Percentiles rank a stretch among this genome's conserved stretches.
These are phyloP conservation scores for Nesogale talazaci DNA, from an alignment of 2,113 vertebrate species.

Conservation along the genomic window DNA sequence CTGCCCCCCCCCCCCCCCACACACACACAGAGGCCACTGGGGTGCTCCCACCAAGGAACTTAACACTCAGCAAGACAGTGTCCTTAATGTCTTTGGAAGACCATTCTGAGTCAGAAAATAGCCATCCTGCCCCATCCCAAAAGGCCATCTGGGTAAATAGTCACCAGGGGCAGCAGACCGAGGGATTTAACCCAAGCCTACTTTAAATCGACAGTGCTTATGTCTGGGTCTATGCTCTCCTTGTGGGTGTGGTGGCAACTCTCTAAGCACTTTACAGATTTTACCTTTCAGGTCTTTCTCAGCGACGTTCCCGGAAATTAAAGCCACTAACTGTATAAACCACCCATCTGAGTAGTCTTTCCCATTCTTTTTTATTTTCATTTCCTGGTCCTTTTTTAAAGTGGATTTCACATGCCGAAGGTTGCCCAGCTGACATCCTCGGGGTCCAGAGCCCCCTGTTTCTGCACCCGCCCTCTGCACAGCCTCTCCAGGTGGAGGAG, in stretches of 20 bases:
- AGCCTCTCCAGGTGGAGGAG: neutral
- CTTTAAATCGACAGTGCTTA: slow-evolving; percentile 38
- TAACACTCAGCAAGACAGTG: slow-evolving; percentile 49
- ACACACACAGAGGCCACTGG: neutral
- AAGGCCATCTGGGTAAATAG: slow-evolving; percentile 64
- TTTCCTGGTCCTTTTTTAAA: slow-evolving; percentile 47
- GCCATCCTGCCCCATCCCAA: neutral
- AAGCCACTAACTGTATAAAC: slow-evolving; percentile 51
- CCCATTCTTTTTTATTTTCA: slow-evolving; percentile 35
- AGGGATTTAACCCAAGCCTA: slow-evolving; percentile 18
- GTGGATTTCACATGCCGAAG: slow-evolving; percentile 50
- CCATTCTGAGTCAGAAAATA: slow-evolving; percentile 13
- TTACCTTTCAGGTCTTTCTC: slow-evolving; percentile 34
- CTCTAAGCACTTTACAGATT: slow-evolving; percentile 46
- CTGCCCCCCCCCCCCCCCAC: no score
- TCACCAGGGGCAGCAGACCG: slow-evolving; percentile 35
- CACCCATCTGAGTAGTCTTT: slow-evolving; percentile 44
- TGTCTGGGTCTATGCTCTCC: slow-evolving; percentile 27
- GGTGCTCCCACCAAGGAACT: slow-evolving; percentile 17
- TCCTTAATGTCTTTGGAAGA: slow-evolving; percentile 22
- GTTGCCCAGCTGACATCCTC: slow-evolving; percentile 29
- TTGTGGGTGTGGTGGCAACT: slow-evolving; percentile 16
- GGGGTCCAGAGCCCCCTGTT: no score
- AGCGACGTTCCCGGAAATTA: slow-evolving; percentile 55
- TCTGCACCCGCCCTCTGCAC: no score